Conservation (phyloP, 2,888 invertebrate species). For the Drosophila lutescens region DNA sequence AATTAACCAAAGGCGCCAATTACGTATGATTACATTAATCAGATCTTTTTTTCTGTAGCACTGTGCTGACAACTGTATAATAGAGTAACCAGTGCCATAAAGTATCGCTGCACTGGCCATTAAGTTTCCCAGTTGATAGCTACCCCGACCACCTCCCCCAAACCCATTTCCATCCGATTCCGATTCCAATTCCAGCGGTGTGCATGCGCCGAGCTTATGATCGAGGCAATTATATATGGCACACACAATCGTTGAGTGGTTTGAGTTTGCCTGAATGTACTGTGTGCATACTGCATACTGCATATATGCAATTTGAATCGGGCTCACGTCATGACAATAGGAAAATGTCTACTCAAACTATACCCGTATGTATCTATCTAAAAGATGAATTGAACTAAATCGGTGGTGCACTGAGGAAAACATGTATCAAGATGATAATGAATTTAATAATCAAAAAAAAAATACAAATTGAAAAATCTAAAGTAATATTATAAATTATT, state of each 20-base stretch:
- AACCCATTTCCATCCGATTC: constrained; percentile 1
- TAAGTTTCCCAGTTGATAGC: constrained; percentile 66
- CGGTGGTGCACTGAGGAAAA: constrained; percentile 22
- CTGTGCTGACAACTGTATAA: constrained; percentile 55
- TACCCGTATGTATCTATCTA: constrained; percentile 40
- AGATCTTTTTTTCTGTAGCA: constrained; percentile 38
- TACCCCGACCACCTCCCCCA: neutral
- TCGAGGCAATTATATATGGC: constrained; percentile 69
- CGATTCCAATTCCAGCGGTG: constrained; percentile 26
- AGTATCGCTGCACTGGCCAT: constrained; percentile 60
- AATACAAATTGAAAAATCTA: no score
- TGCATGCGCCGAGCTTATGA: constrained; percentile 73
- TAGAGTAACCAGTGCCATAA: constrained; percentile 43
- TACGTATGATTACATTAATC: constrained; percentile 65
- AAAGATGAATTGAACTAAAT: constrained; percentile 57
- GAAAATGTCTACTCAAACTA: constrained; percentile 28
- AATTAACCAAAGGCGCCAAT: constrained; percentile 49
- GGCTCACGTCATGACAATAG: constrained; percentile 65
- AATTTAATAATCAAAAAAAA: neutral
- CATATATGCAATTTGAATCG: constrained; percentile 62
- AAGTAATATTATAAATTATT: neutral
- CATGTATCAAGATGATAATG: neutral
- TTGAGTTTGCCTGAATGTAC: constrained; percentile 5
- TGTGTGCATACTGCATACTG: constrained; percentile 1
- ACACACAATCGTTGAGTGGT: constrained; percentile 19